Evolutionary conservation across 1,140 invertebrate genomes (phyloP).

Genomic region (Scaptodrosophila lebanonensis): DNA sequence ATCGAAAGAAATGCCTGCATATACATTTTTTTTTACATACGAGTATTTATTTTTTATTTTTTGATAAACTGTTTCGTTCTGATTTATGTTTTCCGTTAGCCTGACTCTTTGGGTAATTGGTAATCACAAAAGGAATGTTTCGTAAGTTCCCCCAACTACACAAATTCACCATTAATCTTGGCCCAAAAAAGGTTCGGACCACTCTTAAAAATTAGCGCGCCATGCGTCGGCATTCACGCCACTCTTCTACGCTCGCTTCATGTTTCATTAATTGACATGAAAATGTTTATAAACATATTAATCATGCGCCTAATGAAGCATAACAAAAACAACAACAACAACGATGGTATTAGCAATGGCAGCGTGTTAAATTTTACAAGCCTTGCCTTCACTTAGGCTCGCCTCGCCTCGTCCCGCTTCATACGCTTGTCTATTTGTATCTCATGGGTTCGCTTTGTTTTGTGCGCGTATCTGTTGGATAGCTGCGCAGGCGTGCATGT

Average conservation of each 20-base stretch:
- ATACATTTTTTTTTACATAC: slow-evolving; percentile 37
- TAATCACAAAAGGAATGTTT: too few relatives aligned
- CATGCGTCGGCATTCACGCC: neutral
- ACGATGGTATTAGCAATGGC: slow-evolving; percentile 8
- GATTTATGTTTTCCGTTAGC: slow-evolving; percentile 56
- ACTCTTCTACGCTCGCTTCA: slow-evolving; percentile 9
- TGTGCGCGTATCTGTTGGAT: slow-evolving; percentile 35
- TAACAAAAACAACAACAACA: slow-evolving; percentile 52
- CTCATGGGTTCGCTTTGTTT: slow-evolving; percentile 13
- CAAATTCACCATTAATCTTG: slow-evolving; percentile 14
- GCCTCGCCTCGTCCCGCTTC: slow-evolving; percentile 1
- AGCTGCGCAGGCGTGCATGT: slow-evolving; percentile 56
- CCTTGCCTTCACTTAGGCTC: slow-evolving; percentile 17
- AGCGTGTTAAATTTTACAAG: slow-evolving; percentile 51
- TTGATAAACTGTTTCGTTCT: slow-evolving; percentile 5
- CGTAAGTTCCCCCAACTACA: neutral
- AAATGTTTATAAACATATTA: slow-evolving; percentile 75
- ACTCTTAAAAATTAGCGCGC: neutral
- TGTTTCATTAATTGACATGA: slow-evolving; percentile 68
- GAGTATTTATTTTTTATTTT: slow-evolving; percentile 20
- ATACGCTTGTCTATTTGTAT: slow-evolving; percentile 8
- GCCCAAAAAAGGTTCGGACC: neutral
- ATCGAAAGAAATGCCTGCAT: slow-evolving; percentile 15
- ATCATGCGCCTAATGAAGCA: slow-evolving; percentile 68
- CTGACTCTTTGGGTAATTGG: too few relatives aligned